Evolutionary conservation across 2,888 invertebrate species (phyloP), one percentile per base, ranked within the genome.

Genomic region (Drosophila anceps): DNA sequence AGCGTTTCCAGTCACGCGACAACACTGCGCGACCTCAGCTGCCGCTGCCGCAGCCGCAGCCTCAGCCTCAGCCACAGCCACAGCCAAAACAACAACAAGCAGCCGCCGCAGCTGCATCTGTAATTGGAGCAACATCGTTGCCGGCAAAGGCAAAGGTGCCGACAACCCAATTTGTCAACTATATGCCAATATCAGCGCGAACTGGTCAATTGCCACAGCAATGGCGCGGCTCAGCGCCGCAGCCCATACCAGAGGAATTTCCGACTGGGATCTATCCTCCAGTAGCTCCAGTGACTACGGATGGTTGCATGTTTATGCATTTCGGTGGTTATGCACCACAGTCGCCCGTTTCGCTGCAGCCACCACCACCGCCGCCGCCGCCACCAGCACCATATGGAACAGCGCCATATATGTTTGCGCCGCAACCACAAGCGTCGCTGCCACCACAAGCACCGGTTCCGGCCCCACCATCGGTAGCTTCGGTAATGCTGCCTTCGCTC

Each of bases 231-330:
- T 39, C 79, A n/a, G n/a, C n/a, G 2, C 39, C 72, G 5, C 8
- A 66, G 57, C 31, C 55, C 4, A 15, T 69, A 33, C 35, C 63
- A 7, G 86, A 82, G 13, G 84, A 77, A 10, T 67, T 54, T 41
- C 61, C 39, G 31, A 29, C 60, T 46, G 33, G 66, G 0, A 12
- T 59, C 2, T 74, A 24, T 50, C 50, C 73, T 50, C 50, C 73
- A 5, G 51, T 57, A 27, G 44, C 64, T 5, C 67, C 65, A 5
- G 0, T 62, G 24, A 76, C 68, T 84, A 80, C 89, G 82, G 60
- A 79, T 79, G 61, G 85, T 74, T 55, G 86, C 87, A 59, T 91
- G 91, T 57, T 75, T 61, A 91, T 77, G 66, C 82, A 75, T 4
- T 73, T 61, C 20, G 71, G 73, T 9, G 75, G 73, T 18, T 82